A percentile compares a stretch with the other conserved stretches of the same genome.
Conservation (phyloP, 1,140 invertebrate species). For the Adelges cooleyi region DNA sequence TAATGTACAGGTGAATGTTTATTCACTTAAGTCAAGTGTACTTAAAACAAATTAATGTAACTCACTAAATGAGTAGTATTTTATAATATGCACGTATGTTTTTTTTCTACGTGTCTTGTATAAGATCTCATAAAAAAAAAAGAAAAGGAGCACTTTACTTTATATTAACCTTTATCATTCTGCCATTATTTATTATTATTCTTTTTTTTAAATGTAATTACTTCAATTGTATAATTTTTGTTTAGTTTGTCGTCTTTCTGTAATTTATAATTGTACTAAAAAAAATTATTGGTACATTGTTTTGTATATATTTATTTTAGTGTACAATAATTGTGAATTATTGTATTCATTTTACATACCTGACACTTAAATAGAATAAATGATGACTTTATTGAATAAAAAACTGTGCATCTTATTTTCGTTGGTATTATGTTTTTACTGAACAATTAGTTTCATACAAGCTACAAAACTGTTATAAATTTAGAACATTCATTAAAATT, state of each 20-base stretch:
- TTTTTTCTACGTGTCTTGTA: constrained; percentile 25
- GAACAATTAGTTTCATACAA: too few relatives aligned
- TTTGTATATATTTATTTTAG: constrained; percentile 25
- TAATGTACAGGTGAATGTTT: constrained; percentile 3
- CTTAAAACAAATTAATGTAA: constrained; percentile 25
- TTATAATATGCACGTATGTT: constrained; percentile 24
- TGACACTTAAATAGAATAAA: background rate
- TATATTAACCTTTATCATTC: constrained; percentile 25
- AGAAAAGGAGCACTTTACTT: too few relatives aligned
- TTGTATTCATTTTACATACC: constrained; percentile 15
- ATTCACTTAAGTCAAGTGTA: constrained; percentile 28
- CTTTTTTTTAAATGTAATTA: constrained; percentile 19
- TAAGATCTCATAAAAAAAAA: constrained; percentile 26
- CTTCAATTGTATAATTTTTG: constrained; percentile 20
- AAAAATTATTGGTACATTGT: constrained; percentile 17
- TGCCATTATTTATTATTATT: constrained; percentile 17
- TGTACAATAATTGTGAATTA: constrained; percentile 21
- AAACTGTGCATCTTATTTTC: too few relatives aligned
- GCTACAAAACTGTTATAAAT: too few relatives aligned
- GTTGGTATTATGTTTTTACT: too few relatives aligned
- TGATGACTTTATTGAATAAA: too few relatives aligned
- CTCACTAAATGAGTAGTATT: constrained; percentile 24
- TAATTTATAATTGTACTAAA: constrained; percentile 26
- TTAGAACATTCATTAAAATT: too few relatives aligned
- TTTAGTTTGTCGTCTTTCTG: constrained; percentile 21